A percentile compares a stretch with the other conserved stretches of the same genome.
phyloP scores from a whole-genome alignment of 2,888 invertebrate genomes.

The Bursaphelenchus okinawaensis region DNA sequence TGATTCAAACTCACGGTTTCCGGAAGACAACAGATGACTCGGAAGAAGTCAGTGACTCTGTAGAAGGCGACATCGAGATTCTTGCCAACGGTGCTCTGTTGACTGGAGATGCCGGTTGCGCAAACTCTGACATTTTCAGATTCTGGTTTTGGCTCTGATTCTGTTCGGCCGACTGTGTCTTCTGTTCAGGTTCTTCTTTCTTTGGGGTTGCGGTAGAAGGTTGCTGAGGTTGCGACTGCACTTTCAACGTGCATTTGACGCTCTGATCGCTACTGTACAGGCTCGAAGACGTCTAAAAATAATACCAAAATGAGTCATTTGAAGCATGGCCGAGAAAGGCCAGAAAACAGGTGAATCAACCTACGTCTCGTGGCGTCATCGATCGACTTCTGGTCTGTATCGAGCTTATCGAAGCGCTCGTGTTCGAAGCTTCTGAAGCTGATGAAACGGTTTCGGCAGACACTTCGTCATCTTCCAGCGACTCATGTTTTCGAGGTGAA shows the following conservation, averaged over 20 bases:
- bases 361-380: constrained; percentile 31
- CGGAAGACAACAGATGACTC: constrained; percentile 27
- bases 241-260: constrained; percentile 25
- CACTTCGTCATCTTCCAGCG: neutral
- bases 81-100: neutral
- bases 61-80: neutral
- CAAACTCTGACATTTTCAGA: neutral
- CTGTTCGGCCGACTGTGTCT: constrained; percentile 1
- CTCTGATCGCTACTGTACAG: constrained; percentile 32
- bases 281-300: constrained; percentile 27
- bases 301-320: neutral
- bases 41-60: neutral
- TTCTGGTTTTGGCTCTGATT: neutral
- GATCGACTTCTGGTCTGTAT: constrained; percentile 31
- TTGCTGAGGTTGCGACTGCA: constrained; percentile 8
- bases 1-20: constrained; percentile 32
- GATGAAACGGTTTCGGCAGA: constrained; percentile 13
- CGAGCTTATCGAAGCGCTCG: constrained; percentile 30
- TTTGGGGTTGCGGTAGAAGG: neutral
- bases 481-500: neutral
- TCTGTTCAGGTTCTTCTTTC: constrained; percentile 3
- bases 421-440: constrained; percentile 8
- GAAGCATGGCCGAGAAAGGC: neutral
- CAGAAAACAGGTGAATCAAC: constrained; percentile 8
- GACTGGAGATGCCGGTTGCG: neutral